Base-by-base conservation (phyloP, 2,797 vertebrate species). In the Neostethus bicornis region DNA sequence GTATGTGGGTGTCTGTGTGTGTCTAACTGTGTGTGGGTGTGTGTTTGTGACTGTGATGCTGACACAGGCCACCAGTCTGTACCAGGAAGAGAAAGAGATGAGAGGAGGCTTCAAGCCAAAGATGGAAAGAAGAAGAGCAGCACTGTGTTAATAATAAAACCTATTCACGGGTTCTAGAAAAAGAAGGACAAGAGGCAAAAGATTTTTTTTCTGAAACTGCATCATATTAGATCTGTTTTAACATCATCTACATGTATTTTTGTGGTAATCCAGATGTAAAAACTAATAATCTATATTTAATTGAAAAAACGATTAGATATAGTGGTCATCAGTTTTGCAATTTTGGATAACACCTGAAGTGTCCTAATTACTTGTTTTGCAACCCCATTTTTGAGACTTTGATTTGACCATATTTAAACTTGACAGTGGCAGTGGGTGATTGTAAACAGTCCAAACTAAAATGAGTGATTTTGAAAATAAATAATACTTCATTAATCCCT, bases 31-130 rank as follows among this genome's bases (percentile, higher is more conserved):
- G 46, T 44, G 32, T 47, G 49, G 52, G 34, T 44, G 47, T 57
- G 49, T 61, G 49, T 76, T 41, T 54, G 59, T 47, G 55, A n/a
- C 34, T 50, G 53, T 25, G 49, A 61, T 72, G 79, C 64, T 76
- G 81, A 83, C 77, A 83, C 67, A 82, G 76, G 71, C 69, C 68
- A 77, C 85, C 78, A 80, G 78, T 73, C 74, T 79, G 85, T 89
- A 86, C 79, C 78, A 85, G 80, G 80, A 60, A 83, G 72, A 59
- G 73, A 83, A 19, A 75, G 57, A 75, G 73, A 77, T 66, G 58
- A 67, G 69, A 61, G 61, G 62, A 59, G 68, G 69, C 74, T 37
- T 47, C 9, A 19, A 77, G 72, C 54, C 66, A 70, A 64, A 67
- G 66, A 80, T 46, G 23, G 60, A 72, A 63, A 74, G 79, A 63